A percentile compares a stretch with the other conserved stretches of the same genome.
phyloP scores from a whole-genome alignment of 1,140 invertebrate species.

The Eriocheir sinensis region DNA sequence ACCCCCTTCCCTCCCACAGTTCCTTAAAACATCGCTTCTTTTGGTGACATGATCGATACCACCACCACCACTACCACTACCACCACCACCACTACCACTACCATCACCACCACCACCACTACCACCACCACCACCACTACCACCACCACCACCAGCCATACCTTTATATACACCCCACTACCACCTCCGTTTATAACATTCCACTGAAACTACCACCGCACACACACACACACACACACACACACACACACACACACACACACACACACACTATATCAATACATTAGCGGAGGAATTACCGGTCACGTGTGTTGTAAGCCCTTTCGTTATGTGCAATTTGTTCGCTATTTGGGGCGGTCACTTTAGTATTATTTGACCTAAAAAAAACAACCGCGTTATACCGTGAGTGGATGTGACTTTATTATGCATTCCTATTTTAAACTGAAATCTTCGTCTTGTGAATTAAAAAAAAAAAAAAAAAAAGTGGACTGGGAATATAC shows the following conservation, averaged over 20 bases:
- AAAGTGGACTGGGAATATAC: too few relatives aligned
- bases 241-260: not conserved
- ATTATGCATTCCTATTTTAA: too few relatives aligned
- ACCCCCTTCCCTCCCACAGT: too few relatives aligned
- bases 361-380: too few relatives aligned
- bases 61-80: not conserved
- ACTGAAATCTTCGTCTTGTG: too few relatives aligned
- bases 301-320: too few relatives aligned
- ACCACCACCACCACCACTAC: conserved; percentile 2
- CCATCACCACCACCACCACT: conserved; percentile 11
- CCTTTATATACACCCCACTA: not conserved
- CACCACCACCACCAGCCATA: not conserved
- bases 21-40: too few relatives aligned
- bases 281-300: not conserved
- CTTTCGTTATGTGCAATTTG: too few relatives aligned
- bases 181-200: not conserved
- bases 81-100: not conserved
- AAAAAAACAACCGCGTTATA: too few relatives aligned
- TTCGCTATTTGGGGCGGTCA: too few relatives aligned
- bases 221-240: not conserved
- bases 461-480: too few relatives aligned
- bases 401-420: too few relatives aligned
- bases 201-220: not conserved
- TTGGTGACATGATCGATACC: not conserved
- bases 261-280: not conserved